Base-by-base conservation (phyloP, 2,888 invertebrate species). In the Nymphalis c-album region DNA sequence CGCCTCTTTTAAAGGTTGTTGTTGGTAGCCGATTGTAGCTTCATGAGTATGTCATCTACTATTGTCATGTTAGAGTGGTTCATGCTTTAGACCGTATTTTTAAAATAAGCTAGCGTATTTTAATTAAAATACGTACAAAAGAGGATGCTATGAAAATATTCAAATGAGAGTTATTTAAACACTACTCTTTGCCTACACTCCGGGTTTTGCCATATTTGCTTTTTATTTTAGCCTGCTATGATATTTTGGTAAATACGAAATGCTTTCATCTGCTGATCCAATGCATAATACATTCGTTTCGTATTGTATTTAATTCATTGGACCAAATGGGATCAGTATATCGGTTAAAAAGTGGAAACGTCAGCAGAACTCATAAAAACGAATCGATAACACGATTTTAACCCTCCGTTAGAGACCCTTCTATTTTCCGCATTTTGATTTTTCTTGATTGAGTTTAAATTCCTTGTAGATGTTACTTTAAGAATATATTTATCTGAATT, bases 401-500 rank as follows among this genome's bases (percentile, higher is more conserved):
- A 90, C 90, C 91, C 90, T 91, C 90, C 85, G 87, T 86, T 87
- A 78, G 81, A 85, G 83, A 79, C 90, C 90, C 86, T 86, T 79
- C 84, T 79, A 88, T 91, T 91, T 91, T 90, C 90, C 90, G 91
- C 89, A 81, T 90, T 91, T 90, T 91, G 91, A 91, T 90, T 92
- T 90, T 88, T 86, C 85, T 88, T 90, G 89, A 91, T 91, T 90
- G 88, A 86, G 90, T 90, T 91, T 90, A 90, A 90, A 88, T 88
- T 85, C 85, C 85, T 85, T 83, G 82, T 83, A 77, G 84, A 83
- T 85, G 85, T 90, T 86, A 87, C 86, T 84, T 84, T 87, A 88
- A 31, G 46, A 40, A 59, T 60, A 69, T 55, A 60, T 69, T 66
- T 40, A 22, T 22, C n/a, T 53, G 17, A 7, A 7, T 17, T 17